phyloP scores from a whole-genome alignment of 2,113 vertebrate species.

The Brachyhypopomus occidentalis region DNA sequence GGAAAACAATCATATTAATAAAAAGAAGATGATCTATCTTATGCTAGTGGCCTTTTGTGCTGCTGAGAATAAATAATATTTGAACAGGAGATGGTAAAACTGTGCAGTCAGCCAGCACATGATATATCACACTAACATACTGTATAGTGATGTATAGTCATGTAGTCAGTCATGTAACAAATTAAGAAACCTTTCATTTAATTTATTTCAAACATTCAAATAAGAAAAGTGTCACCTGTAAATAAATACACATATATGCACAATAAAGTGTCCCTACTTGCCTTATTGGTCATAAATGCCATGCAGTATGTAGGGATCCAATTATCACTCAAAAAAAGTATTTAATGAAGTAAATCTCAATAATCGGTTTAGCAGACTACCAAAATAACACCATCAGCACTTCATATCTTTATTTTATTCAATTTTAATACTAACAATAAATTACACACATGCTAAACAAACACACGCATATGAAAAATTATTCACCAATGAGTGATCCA shows the following conservation, averaged over 20 bases:
- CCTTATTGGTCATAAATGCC: background rate
- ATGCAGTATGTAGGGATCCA: background rate
- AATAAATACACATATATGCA: constrained; percentile 20
- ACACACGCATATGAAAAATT: constrained; percentile 27
- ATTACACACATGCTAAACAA: constrained; percentile 41
- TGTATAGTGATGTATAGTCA: too few species aligned
- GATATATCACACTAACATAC: background rate
- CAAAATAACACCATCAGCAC: constrained; percentile 19
- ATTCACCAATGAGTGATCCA: constrained; percentile 2
- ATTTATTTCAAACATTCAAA: constrained; percentile 23
- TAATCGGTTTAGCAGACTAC: constrained; percentile 3
- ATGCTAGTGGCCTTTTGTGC: background rate
- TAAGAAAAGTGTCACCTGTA: constrained; percentile 23
- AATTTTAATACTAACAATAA: constrained; percentile 6
- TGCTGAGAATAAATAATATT: constrained; percentile 1
- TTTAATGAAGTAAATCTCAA: background rate
- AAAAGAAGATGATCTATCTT: background rate
- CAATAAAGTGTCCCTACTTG: background rate
- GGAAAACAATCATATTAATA: constrained; percentile 2
- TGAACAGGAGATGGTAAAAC: background rate
- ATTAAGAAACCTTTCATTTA: background rate
- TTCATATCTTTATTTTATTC: constrained; percentile 3
- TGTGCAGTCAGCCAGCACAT: background rate
- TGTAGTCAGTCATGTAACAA: background rate
- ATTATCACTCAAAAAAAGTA: background rate